Evolutionary conservation across 1,140 invertebrate genomes (phyloP).

Genomic region (Cecropterus lyciades): DNA sequence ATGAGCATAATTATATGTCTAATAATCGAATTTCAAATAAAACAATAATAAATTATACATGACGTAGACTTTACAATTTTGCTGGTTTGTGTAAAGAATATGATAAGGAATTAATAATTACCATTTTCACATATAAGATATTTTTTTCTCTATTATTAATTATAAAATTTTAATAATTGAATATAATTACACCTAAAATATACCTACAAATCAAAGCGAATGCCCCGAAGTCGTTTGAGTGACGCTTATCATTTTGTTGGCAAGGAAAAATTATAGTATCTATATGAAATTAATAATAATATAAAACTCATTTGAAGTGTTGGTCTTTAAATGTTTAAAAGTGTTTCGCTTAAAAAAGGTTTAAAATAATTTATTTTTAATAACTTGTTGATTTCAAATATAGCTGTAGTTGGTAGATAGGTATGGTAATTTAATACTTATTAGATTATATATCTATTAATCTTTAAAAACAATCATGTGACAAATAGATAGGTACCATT

Average conservation of each 20-base stretch:
- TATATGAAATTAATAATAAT: neutral
- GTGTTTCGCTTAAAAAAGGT: no score
- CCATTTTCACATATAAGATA: neutral
- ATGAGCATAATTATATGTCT: neutral
- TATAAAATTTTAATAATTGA: constrained; percentile 7
- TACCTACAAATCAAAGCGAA: constrained; percentile 3
- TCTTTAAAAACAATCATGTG: constrained; percentile 20
- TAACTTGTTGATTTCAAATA: no score
- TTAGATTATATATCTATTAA: constrained; percentile 12
- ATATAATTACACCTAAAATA: neutral
- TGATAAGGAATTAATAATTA: constrained; percentile 2
- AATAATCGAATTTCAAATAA: constrained; percentile 4
- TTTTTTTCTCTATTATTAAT: constrained; percentile 5
- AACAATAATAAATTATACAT: constrained; percentile 10
- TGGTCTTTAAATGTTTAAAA: no score
- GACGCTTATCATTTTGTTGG: neutral
- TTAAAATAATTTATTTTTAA: no score
- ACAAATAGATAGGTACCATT: constrained; percentile 33
- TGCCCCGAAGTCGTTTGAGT: neutral
- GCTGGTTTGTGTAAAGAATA: neutral
- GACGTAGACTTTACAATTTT: constrained; percentile 5
- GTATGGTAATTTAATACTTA: constrained; percentile 13
- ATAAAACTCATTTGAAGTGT: no score
- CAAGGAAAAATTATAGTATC: neutral
- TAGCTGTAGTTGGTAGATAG: constrained; percentile 22